Evolutionary conservation across 2,113 vertebrate species (phyloP).

Genomic region (Xiphias gladius): DNA sequence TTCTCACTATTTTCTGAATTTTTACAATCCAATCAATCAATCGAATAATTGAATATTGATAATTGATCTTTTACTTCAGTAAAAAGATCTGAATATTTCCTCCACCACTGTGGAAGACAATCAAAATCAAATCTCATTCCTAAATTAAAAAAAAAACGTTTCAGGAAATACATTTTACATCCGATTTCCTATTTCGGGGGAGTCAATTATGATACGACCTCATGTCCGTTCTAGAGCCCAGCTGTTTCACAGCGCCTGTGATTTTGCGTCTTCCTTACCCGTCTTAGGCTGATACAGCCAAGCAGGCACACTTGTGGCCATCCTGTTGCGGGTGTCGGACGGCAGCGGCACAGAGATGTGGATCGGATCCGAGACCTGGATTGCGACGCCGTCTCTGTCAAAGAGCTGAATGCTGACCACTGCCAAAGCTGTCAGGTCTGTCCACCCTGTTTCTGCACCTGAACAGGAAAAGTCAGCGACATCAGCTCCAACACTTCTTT

Average conservation of each 20-base stretch:
- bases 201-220: background rate
- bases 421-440: slow-evolving; percentile 88
- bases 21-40: too few species aligned
- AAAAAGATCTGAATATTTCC: too few species aligned
- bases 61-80: too few species aligned
- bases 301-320: slow-evolving; percentile 88
- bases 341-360: slow-evolving; percentile 91
- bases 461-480: background rate
- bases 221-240: background rate
- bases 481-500: background rate
- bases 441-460: slow-evolving; percentile 88
- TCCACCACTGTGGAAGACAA: too few species aligned
- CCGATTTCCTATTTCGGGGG: too few species aligned
- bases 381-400: slow-evolving; percentile 85
- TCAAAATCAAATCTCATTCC: too few species aligned
- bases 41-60: too few species aligned
- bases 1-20: too few species aligned
- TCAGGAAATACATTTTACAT: too few species aligned
- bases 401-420: slow-evolving; percentile 91
- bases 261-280: slow-evolving; percentile 75
- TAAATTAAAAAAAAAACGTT: too few species aligned
- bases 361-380: slow-evolving; percentile 88
- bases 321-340: slow-evolving; percentile 83
- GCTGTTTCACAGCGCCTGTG: background rate
- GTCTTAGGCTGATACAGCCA: slow-evolving; percentile 92